Base-by-base conservation (phyloP, 2,113 vertebrate genomes). In the Barnardius zonarius region DNA sequence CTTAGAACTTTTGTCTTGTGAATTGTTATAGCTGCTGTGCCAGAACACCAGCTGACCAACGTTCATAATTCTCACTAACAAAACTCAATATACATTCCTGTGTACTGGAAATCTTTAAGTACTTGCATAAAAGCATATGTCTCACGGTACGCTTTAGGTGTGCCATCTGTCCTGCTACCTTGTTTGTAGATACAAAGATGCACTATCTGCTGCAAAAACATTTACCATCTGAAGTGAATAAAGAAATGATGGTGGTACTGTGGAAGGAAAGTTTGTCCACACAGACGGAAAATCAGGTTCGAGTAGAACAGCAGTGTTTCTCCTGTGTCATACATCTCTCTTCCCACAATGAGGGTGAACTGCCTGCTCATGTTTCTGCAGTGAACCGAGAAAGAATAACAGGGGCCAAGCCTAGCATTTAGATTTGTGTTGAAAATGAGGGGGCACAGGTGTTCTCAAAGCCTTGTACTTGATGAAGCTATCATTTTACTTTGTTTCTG, bases 121-220 rank as follows among this genome's bases (percentile, higher is more conserved):
- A 46, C 64, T 81, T 33, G 55, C 33, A 70, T 16, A 51, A 59
- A 88, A 74, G 30, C 72, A 30, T 80, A 77, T 49, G 72, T 54
- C 37, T 77, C 4, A 0, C 54, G 41, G 68, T 59, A 49, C 0
- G 3, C n/a, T 86, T 39, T 13, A 88, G 91, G 90, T 70, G 76
- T 54, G 75, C 90, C 91, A 84, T 92, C 93, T 95, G 85, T 93
- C 90, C 74, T 86, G 76, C 55, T 39, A 18, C 85, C 83, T 94
- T 77, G 73, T 83, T 90, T 93, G 82, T 68, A 94, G 88, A 93
- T 66, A 83, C 35, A 83, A 72, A 88, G 64, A 84, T 72, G 57
- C 28, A 37, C 8, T 83, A 46, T 77, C 82, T 91, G n/a, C 90
- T 78, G 66, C 81, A 79, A 85, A 85, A 94, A 41, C 31, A 44